Percentiles rank a stretch among this genome's conserved stretches.
Conservation (phyloP, 2,888 invertebrate species). For the Pollenia labialis region DNA sequence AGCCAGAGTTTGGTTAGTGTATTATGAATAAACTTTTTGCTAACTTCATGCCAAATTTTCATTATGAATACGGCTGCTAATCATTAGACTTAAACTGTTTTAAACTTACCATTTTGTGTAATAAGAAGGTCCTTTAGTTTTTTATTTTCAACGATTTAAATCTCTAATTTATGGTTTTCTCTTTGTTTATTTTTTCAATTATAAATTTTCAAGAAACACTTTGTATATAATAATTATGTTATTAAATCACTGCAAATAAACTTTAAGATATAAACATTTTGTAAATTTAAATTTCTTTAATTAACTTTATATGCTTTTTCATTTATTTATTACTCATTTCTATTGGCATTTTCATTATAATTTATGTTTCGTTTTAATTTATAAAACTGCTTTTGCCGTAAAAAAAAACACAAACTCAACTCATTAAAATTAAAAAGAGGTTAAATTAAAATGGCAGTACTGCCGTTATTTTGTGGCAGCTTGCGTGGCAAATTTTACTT, state of each 20-base stretch:
- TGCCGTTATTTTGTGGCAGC: background rate
- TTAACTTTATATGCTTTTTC: background rate
- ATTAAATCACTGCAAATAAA: constrained; percentile 40
- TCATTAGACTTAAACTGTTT: background rate
- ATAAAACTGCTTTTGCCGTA: constrained; percentile 2
- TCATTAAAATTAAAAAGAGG: constrained; percentile 17
- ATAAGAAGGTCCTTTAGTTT: background rate
- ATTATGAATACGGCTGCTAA: no score
- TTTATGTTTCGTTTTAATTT: background rate
- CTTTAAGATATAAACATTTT: background rate
- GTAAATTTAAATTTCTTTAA: constrained; percentile 27
- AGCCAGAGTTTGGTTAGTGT: no score
- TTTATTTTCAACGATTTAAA: background rate
- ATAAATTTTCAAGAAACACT: background rate
- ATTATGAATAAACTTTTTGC: no score
- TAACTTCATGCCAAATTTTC: no score
- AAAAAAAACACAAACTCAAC: background rate
- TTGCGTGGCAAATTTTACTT: constrained; percentile 14
- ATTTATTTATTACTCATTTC: constrained; percentile 1
- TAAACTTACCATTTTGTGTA: constrained; percentile 45
- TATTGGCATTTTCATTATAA: background rate
- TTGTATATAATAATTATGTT: background rate
- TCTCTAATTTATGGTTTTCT: background rate
- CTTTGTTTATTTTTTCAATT: background rate
- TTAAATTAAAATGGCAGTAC: background rate